Evolutionary conservation across 2,888 invertebrate genomes (phyloP).

Genomic region (Agonopterix subpropinquella): DNA sequence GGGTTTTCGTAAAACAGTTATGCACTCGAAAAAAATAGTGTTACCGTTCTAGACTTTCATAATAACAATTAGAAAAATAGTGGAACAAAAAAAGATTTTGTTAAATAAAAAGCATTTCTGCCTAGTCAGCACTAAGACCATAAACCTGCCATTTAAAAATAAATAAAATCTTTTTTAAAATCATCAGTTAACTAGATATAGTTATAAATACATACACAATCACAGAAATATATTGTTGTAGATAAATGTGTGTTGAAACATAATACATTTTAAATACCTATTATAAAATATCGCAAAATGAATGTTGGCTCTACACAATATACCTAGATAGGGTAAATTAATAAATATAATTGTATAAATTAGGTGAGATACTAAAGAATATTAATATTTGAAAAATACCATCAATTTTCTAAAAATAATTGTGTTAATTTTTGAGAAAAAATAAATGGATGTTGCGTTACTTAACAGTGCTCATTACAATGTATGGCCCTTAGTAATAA

Average conservation of each 20-base stretch:
- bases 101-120: slow-evolving; percentile 4
- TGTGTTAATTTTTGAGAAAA: slow-evolving; percentile 10
- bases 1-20: no score
- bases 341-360: slow-evolving; percentile 54
- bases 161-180: slow-evolving; percentile 1
- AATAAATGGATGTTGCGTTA: slow-evolving; percentile 16
- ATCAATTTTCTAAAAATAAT: background rate
- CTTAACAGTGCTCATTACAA: slow-evolving; percentile 33
- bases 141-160: slow-evolving; percentile 2
- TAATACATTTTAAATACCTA: slow-evolving; percentile 16
- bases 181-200: slow-evolving; percentile 4
- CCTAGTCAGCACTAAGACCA: slow-evolving; percentile 5
- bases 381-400: slow-evolving; percentile 21
- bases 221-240: slow-evolving; percentile 19
- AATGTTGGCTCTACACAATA: slow-evolving; percentile 47
- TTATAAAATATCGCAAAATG: slow-evolving; percentile 19
- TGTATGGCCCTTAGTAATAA: slow-evolving; percentile 1
- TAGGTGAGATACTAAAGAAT: slow-evolving; percentile 35
- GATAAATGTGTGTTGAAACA: slow-evolving; percentile 19
- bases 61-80: slow-evolving; percentile 2
- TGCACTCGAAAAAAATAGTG: no score
- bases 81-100: background rate
- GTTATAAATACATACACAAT: slow-evolving; percentile 7
- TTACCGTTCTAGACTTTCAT: slow-evolving; percentile 4
- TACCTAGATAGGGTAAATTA: slow-evolving; percentile 51